Conservation (phyloP, 2,888 invertebrate genomes). For the Dryococelus australis region DNA sequence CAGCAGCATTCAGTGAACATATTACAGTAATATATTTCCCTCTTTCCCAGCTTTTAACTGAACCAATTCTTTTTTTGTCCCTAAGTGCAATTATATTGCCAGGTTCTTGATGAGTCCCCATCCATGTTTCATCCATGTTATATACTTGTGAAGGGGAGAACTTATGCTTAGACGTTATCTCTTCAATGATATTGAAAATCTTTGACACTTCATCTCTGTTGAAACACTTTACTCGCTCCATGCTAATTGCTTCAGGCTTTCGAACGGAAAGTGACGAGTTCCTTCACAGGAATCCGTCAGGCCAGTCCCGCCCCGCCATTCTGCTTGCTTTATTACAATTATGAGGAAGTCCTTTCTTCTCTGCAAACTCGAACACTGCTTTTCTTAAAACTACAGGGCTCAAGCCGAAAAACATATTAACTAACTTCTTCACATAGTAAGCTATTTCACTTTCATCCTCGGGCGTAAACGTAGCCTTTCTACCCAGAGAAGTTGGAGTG, state of each 20-base stretch:
- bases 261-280: slow-evolving; percentile 1
- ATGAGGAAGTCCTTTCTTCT: not conserved
- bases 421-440: not conserved
- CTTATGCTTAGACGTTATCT: not conserved
- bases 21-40: not conserved
- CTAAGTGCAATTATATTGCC: not conserved
- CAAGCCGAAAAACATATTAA: slow-evolving; percentile 28
- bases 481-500: not conserved
- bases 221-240: not conserved
- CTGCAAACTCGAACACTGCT: slow-evolving; percentile 22
- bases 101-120: not conserved
- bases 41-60: not conserved
- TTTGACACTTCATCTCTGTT: not conserved
- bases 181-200: not conserved
- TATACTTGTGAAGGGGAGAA: not conserved
- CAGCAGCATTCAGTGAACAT: not conserved
- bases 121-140: not conserved
- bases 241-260: not conserved
- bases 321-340: not conserved
- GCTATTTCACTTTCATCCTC: not conserved
- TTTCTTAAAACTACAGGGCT: not conserved
- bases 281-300: slow-evolving; percentile 17
- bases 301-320: not conserved
- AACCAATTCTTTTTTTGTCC: not conserved
- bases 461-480: not conserved